These are phyloP conservation scores for Lepilemur ruficaudatus DNA, from an alignment of 2,797 vertebrate genomes.

Conservation along the genomic window DNA sequence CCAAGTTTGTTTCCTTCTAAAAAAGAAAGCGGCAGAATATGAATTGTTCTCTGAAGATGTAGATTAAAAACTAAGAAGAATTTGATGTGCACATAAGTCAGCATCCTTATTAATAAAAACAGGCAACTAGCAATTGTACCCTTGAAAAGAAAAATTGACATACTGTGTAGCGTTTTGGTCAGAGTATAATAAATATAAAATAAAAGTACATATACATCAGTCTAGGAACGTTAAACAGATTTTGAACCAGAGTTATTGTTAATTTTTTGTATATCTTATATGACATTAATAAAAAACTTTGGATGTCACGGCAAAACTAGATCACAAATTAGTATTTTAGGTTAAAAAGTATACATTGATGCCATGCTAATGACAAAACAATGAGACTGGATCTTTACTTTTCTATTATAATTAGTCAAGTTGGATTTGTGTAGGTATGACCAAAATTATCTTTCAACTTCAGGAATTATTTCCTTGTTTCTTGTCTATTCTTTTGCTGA, in stretches of 20 bases:
- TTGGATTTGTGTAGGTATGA: not conserved
- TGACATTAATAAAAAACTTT: not conserved
- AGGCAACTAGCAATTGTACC: not conserved
- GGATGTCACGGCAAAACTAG: not conserved
- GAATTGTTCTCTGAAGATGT: constrained; percentile 26
- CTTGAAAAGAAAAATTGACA: constrained; percentile 31
- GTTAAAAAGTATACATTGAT: not conserved
- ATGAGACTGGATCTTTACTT: not conserved
- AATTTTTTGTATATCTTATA: not conserved
- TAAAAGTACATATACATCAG: constrained; percentile 2
- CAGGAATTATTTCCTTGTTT: not conserved
- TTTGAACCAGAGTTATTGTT: not conserved
- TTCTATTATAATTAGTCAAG: not conserved
- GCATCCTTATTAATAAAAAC: not conserved
- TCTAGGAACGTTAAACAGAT: not conserved
- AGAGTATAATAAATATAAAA: constrained; percentile 13
- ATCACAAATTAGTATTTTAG: not conserved
- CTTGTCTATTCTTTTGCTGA: not conserved
- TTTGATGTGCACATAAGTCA: not conserved
- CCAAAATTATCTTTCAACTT: not conserved
- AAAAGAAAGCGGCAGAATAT: not conserved
- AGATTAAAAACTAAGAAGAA: constrained; percentile 32
- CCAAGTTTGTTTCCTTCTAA: not conserved
- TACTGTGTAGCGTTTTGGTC: not conserved
- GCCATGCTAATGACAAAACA: not conserved